phyloP scores from a whole-genome alignment of 2,797 vertebrate genomes.

The Rhinogobio ventralis region DNA sequence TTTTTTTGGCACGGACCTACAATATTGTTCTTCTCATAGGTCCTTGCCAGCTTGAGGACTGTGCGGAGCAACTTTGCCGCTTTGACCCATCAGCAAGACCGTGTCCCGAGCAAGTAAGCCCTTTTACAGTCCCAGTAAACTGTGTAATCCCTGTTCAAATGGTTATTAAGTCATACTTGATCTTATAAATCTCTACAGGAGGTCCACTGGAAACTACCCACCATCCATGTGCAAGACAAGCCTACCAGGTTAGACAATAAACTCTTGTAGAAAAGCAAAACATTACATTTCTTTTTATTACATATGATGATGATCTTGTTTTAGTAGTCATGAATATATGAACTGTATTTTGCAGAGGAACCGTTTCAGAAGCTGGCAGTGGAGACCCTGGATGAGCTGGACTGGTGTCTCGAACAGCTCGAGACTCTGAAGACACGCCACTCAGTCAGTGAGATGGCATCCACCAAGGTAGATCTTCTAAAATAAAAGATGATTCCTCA shows the following conservation, averaged over 20 bases:
- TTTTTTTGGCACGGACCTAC: neutral
- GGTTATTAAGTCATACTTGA: neutral
- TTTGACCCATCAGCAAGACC: slow-evolving; percentile 84
- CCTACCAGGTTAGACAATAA: slow-evolving; percentile 78
- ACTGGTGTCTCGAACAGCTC: slow-evolving; percentile 96
- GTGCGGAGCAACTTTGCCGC: slow-evolving; percentile 86
- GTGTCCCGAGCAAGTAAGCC: slow-evolving; percentile 82
- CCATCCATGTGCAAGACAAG: slow-evolving; percentile 80
- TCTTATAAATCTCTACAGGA: slow-evolving; percentile 70
- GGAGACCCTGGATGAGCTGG: slow-evolving; percentile 92
- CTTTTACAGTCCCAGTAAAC: neutral
- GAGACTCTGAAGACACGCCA: slow-evolving; percentile 92
- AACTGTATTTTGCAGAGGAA: slow-evolving; percentile 81
- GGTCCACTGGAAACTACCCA: slow-evolving; percentile 77
- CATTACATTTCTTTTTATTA: neutral
- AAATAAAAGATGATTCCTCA: slow-evolving; percentile 12
- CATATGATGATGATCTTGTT: neutral
- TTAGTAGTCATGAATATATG: neutral
- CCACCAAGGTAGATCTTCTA: slow-evolving; percentile 84
- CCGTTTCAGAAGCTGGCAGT: slow-evolving; percentile 85
- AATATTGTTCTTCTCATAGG: slow-evolving; percentile 70
- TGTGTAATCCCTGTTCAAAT: neutral
- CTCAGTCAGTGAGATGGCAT: slow-evolving; percentile 96
- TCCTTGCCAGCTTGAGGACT: slow-evolving; percentile 90
- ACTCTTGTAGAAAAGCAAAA: neutral